phyloP scores from a whole-genome alignment of 2,888 invertebrate species.

The Phengaris alcon region DNA sequence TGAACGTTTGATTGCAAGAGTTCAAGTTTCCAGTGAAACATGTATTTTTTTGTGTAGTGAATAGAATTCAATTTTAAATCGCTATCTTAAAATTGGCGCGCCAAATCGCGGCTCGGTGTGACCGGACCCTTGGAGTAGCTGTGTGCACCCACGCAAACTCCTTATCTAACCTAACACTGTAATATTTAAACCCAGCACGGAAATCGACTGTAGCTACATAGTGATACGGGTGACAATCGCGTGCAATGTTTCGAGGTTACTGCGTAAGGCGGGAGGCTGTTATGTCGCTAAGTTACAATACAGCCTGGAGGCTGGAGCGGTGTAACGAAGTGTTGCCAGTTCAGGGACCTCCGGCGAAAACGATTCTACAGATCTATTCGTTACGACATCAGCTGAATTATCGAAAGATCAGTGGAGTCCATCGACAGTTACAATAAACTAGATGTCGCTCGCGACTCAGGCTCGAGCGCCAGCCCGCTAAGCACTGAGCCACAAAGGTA shows the following conservation, averaged over 20 bases:
- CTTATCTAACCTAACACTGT: constrained; percentile 26
- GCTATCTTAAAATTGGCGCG: too few species aligned
- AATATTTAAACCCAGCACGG: neutral
- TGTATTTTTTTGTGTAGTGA: too few species aligned
- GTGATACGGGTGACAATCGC: neutral
- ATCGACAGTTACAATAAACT: neutral
- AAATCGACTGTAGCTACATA: neutral
- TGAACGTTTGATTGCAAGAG: too few species aligned
- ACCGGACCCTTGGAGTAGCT: constrained; percentile 28
- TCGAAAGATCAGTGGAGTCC: neutral
- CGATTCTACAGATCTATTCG: neutral
- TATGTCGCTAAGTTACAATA: neutral
- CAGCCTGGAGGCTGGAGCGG: constrained; percentile 2
- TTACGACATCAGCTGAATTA: neutral
- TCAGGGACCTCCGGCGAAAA: neutral
- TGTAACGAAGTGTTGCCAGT: neutral
- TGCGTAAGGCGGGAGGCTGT: neutral
- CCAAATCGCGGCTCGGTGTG: too few species aligned
- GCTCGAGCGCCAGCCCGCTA: too few species aligned
- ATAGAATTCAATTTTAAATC: too few species aligned
- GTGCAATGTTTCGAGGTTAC: constrained; percentile 23
- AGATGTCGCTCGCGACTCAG: too few species aligned
- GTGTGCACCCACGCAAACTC: constrained; percentile 38
- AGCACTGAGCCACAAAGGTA: too few species aligned
- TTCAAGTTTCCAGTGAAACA: too few species aligned